Base-by-base conservation (phyloP, 2,797 vertebrate genomes). In the Sciurus carolinensis region DNA sequence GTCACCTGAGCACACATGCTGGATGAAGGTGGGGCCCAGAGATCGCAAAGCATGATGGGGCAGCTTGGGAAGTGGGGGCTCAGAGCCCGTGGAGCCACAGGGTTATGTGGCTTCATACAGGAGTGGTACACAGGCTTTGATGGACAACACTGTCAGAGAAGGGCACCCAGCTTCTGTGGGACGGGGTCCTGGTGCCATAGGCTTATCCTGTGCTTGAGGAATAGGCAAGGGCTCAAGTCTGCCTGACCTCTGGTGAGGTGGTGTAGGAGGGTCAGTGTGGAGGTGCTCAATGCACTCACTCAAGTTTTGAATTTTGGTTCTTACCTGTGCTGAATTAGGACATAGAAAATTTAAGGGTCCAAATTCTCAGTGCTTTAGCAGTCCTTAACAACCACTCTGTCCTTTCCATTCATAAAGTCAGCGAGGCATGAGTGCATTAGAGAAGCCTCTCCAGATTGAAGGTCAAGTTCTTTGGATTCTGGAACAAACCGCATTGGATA, bases 1-100 rank as follows among this genome's bases (percentile, higher is more conserved):
- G 44, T 80, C 69, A 28, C 12, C 30, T 18, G 30, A 36, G 20
- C 88, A 59, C 0, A 2, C 4, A 50, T 14, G 39, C 24, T 6
- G 0, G 5, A 11, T 18, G 7, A 8, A 39, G 36, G 22, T 5
- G 4, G 26, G 0, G 6, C 22, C 11, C 24, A n/a, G 26, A 66
- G 59, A 66, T 50, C 28, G 36, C 28, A 17, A 33, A 7, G 12
- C 14, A 10, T 7, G 17, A 12, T 5, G 6, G 10, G 15, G 47
- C 7, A 24, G 1, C 2, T 13, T n/a, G 24, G 57, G n/a, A 0
- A 11, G 11, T 13, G 11, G 20, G 39, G 24, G 26, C 30, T 15
- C 10, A 26, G 64, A 62, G 44, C 15, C 50, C 54, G 10, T 13
- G 69, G 15, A 11, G 4, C 22, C 72, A 28, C n/a, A 0, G 44